These are phyloP conservation scores for Mnemiopsis leidyi DNA, from an alignment of 37 sponge, comb jelly and placozoan genomes.

Conservation along the genomic window DNA sequence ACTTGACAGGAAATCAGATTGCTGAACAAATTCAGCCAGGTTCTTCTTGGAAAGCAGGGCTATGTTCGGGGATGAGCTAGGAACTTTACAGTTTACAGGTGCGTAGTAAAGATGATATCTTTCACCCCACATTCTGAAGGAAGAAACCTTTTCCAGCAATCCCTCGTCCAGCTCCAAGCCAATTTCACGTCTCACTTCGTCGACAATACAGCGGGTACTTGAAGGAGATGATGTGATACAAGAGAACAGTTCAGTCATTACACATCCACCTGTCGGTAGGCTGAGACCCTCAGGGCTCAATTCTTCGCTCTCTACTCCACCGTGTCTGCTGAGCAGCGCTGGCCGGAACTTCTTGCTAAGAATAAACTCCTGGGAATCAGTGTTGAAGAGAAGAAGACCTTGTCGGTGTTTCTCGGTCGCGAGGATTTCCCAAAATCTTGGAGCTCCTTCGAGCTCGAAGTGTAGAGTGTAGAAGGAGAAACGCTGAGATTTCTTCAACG, in stretches of 20 bases:
- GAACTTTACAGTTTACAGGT: neutral
- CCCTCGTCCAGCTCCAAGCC: neutral
- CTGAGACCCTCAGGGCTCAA: neutral
- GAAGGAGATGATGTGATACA: neutral
- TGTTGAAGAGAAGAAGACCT: neutral
- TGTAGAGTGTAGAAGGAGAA: slow-evolving; percentile 20
- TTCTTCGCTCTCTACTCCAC: neutral
- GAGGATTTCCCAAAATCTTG: slow-evolving; percentile 1
- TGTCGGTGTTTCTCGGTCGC: neutral
- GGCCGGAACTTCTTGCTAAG: neutral
- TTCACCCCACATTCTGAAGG: slow-evolving; percentile 48
- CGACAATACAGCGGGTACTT: neutral
- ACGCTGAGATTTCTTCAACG: neutral
- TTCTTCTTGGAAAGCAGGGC: neutral
- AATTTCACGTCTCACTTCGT: neutral
- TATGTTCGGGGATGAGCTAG: neutral
- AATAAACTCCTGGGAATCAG: neutral
- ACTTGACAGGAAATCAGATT: neutral
- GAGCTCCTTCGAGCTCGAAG: neutral
- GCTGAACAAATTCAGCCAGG: neutral
- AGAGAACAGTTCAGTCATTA: slow-evolving; percentile 16
- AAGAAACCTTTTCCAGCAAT: neutral
- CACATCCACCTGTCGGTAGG: slow-evolving; percentile 15
- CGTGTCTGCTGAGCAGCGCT: neutral
- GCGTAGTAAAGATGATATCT: neutral